A percentile compares a stretch with the other conserved stretches of the same genome.
phyloP scores from a whole-genome alignment of 1,140 invertebrate species.

The Penaeus chinensis region DNA sequence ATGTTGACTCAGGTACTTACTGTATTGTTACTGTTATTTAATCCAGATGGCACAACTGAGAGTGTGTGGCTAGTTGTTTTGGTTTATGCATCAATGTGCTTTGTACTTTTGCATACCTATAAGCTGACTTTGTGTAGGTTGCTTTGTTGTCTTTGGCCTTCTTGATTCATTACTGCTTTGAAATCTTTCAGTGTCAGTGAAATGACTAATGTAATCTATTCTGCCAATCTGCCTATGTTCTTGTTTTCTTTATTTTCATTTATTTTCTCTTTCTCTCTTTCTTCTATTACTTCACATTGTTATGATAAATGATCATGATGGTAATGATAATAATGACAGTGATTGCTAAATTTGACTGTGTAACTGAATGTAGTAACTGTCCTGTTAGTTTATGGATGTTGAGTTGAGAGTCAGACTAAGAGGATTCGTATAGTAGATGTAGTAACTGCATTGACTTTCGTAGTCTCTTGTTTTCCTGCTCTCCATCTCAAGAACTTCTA shows the following conservation, averaged over 20 bases:
- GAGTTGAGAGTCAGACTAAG: too few relatives aligned
- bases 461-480: not conserved
- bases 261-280: not conserved
- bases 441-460: too few relatives aligned
- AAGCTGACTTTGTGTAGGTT: conserved; percentile 6
- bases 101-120: not conserved
- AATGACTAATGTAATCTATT: not conserved
- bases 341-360: too few relatives aligned
- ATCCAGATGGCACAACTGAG: not conserved
- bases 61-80: not conserved
- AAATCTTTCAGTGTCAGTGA: not conserved
- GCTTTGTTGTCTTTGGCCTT: conserved; percentile 6
- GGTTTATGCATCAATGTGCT: conserved; percentile 9
- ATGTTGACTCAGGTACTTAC: not conserved
- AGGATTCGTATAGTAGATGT: too few relatives aligned
- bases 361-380: too few relatives aligned
- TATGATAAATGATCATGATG: too few relatives aligned
- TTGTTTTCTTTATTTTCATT: not conserved
- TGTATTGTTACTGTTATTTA: conserved; percentile 7
- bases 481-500: too few relatives aligned
- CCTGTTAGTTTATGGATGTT: too few relatives aligned
- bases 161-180: conserved; percentile 6
- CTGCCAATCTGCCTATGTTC: not conserved
- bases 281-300: too few relatives aligned
- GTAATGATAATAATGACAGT: too few relatives aligned